A percentile compares a stretch with the other conserved stretches of the same genome.
Conservation (phyloP, 2,113 vertebrate species). For the Microtus montanus region DNA sequence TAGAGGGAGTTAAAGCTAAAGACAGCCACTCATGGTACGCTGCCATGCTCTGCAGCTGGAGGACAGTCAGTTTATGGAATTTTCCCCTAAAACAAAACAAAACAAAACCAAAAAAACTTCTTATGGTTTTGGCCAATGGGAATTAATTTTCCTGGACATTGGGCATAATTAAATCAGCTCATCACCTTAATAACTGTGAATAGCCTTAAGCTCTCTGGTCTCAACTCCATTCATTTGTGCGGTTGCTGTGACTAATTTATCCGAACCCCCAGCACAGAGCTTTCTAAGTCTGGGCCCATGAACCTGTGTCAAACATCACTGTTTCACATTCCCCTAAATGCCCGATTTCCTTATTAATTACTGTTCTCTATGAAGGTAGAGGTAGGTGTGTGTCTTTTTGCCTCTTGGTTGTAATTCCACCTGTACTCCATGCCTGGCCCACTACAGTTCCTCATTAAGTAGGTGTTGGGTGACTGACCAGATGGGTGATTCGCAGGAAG, state of each 20-base stretch:
- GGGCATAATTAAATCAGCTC: slow-evolving; percentile 60
- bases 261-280: neutral
- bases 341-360: neutral
- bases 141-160: slow-evolving; percentile 45
- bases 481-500: neutral
- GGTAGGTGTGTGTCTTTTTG: neutral
- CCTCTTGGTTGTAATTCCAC: neutral
- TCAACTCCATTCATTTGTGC: slow-evolving; percentile 19
- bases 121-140: slow-evolving; percentile 47
- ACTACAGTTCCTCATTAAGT: neutral
- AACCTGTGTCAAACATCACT: neutral
- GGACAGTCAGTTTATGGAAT: slow-evolving; percentile 54
- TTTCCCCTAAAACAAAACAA: slow-evolving; percentile 9
- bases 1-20: slow-evolving; percentile 58
- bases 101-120: neutral
- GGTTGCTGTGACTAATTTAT: slow-evolving; percentile 33
- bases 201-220: slow-evolving; percentile 36
- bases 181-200: slow-evolving; percentile 64
- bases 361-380: neutral
- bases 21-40: slow-evolving; percentile 4
- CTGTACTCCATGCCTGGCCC: neutral
- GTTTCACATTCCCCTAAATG: neutral
- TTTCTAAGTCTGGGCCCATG: neutral
- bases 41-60: neutral
- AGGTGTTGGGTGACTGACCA: neutral